Percentiles rank a stretch among this genome's conserved stretches.
Conservation (phyloP, 2,113 vertebrate species). For the Sorex araneus region DNA sequence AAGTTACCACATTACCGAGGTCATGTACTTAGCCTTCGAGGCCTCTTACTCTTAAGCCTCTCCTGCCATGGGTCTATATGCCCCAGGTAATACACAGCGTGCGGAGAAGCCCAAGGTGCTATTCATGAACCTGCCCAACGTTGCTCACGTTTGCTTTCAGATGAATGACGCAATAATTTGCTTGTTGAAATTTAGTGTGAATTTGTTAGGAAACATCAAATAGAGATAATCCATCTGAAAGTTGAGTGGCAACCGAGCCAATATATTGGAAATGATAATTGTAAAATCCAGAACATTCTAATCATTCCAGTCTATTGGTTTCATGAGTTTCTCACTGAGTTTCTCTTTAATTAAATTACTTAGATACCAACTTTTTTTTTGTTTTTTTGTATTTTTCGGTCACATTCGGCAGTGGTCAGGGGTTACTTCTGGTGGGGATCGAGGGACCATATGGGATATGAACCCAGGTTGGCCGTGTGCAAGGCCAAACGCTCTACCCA, state of each 20-base stretch:
- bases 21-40: not conserved
- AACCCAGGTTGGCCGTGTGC: too few relatives aligned
- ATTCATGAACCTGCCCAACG: not conserved
- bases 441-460: too few relatives aligned
- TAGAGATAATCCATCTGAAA: not conserved
- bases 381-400: not conserved
- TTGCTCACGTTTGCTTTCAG: conserved; percentile 22
- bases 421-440: too few relatives aligned
- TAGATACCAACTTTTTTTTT: conserved; percentile 56
- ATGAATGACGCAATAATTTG: conserved; percentile 21
- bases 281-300: not conserved
- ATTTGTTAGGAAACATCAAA: not conserved
- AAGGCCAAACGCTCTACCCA: too few relatives aligned
- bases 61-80: not conserved
- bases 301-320: not conserved
- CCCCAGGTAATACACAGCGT: not conserved
- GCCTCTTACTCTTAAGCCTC: not conserved
- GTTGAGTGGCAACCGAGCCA: not conserved
- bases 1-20: not conserved
- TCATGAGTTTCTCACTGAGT: not conserved
- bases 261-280: not conserved
- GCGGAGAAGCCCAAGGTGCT: not conserved
- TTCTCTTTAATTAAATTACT: not conserved
- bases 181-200: conserved; percentile 35
- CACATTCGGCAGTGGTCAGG: too few relatives aligned